phyloP scores from a whole-genome alignment of 2,888 invertebrate genomes.

The Ptilodon capucinus region DNA sequence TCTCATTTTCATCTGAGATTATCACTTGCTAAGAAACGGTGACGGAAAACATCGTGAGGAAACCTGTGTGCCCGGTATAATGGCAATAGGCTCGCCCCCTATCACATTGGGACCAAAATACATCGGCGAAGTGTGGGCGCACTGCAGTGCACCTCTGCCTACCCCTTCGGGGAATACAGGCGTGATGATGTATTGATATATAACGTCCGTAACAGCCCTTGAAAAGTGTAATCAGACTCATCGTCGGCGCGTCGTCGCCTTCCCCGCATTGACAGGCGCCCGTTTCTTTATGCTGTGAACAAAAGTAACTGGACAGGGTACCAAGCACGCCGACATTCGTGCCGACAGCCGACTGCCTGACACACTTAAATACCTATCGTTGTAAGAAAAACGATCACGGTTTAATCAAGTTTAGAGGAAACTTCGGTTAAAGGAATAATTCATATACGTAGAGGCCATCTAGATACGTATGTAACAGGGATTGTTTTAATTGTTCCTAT shows the following conservation, averaged over 20 bases:
- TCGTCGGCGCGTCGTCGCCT: conserved; percentile 12
- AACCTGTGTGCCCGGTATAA: too few species aligned
- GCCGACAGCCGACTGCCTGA: conserved; percentile 1
- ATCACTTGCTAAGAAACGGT: too few species aligned
- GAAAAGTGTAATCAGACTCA: conserved; percentile 18
- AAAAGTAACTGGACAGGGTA: conserved; percentile 38
- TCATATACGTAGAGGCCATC: not conserved
- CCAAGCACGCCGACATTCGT: conserved; percentile 7
- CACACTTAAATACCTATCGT: conserved; percentile 3
- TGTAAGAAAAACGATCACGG: not conserved
- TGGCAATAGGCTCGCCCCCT: too few species aligned
- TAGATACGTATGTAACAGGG: too few species aligned
- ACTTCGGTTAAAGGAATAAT: not conserved
- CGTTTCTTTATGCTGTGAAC: conserved; percentile 47
- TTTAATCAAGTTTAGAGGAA: not conserved
- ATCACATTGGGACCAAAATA: too few species aligned
- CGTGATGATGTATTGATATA: not conserved
- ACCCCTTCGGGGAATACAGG: too few species aligned
- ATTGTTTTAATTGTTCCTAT: not conserved
- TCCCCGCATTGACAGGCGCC: conserved; percentile 27
- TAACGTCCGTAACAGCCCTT: conserved; percentile 10
- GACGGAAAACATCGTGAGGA: too few species aligned
- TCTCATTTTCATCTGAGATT: too few species aligned
- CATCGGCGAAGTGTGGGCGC: too few species aligned
- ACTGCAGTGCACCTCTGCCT: too few species aligned